Conservation (phyloP, 2,888 invertebrate genomes). For the Drosophila yooni region DNA sequence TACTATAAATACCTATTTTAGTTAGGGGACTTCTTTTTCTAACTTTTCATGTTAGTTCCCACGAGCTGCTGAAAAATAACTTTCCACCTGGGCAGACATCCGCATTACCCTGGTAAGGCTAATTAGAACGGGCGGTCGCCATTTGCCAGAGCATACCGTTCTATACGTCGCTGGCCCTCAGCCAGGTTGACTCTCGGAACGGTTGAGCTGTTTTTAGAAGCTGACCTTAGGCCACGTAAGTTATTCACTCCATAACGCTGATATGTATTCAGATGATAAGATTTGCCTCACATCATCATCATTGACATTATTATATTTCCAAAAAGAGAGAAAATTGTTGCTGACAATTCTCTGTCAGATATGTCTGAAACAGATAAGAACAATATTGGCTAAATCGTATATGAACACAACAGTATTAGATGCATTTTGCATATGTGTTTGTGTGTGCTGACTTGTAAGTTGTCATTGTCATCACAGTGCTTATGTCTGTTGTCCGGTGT, state of each 20-base stretch:
- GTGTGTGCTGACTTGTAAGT: slow-evolving; percentile 60
- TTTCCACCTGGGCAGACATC: no score
- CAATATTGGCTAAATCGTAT: slow-evolving; percentile 58
- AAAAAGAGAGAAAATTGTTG: slow-evolving; percentile 46
- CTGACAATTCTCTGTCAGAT: slow-evolving; percentile 74
- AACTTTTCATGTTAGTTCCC: no score
- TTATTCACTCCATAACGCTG: slow-evolving; percentile 18
- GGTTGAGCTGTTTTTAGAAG: neutral
- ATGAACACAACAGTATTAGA: slow-evolving; percentile 71
- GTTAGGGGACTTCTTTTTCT: no score
- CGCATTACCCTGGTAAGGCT: no score
- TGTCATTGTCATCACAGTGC: slow-evolving; percentile 58
- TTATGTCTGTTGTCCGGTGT: slow-evolving; percentile 51
- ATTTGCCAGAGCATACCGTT: no score
- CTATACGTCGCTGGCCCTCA: no score
- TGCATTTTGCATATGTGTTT: slow-evolving; percentile 40
- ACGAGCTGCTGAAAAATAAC: no score
- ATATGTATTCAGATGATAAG: slow-evolving; percentile 19
- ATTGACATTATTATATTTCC: slow-evolving; percentile 50
- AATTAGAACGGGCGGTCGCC: no score
- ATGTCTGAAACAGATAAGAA: slow-evolving; percentile 21
- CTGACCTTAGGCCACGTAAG: neutral
- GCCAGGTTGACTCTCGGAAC: no score
- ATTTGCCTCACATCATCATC: slow-evolving; percentile 17
- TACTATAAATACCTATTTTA: no score